Conservation (phyloP, 2,113 vertebrate species). For the Serinus canaria region DNA sequence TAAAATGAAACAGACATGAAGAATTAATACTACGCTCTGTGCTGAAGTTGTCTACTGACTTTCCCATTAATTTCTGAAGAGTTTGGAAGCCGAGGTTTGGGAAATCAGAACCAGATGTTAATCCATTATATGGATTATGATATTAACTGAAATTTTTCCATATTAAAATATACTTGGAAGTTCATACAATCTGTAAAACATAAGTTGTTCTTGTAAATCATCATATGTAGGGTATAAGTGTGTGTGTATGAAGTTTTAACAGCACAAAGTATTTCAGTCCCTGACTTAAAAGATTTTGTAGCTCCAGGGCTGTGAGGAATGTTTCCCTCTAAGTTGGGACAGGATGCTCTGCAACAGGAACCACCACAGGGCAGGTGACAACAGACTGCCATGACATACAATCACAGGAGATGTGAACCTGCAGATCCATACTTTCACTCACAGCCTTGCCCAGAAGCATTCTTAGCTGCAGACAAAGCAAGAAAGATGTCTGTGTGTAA, state of each 20-base stretch:
- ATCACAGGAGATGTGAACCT: neutral
- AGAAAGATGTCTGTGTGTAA: fast-evolving
- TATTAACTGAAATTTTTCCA: neutral
- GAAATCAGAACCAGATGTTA: neutral
- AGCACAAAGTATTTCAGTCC: neutral
- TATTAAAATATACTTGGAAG: neutral
- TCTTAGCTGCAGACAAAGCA: neutral
- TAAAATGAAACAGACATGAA: neutral
- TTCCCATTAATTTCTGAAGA: neutral
- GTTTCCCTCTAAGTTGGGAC: neutral
- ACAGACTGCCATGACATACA: neutral
- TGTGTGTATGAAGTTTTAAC: neutral
- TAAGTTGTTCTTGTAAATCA: neutral
- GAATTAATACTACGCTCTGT: neutral
- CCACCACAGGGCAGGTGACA: neutral
- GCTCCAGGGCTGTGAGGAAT: neutral
- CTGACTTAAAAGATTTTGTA: neutral
- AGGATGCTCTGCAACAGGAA: neutral
- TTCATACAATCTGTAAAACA: neutral
- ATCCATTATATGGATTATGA: neutral
- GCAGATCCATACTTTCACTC: neutral
- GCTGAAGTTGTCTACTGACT: neutral
- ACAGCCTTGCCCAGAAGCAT: neutral
- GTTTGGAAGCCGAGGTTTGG: neutral
- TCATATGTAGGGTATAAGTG: neutral